phyloP scores from a whole-genome alignment of 2,797 vertebrate species.

The Macropus fuliginosus region DNA sequence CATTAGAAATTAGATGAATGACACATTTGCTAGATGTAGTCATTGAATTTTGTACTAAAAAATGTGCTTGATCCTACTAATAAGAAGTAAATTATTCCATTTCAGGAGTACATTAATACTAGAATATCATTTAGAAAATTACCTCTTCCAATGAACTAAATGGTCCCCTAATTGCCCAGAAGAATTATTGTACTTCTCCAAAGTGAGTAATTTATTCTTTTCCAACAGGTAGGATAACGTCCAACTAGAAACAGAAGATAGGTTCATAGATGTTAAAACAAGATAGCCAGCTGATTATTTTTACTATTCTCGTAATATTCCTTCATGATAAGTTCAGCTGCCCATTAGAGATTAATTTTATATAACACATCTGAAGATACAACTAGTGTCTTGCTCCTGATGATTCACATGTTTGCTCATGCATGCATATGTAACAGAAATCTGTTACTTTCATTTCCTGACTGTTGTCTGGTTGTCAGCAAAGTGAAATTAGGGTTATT shows the following conservation, averaged over 20 bases:
- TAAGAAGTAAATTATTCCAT: slow-evolving; percentile 24
- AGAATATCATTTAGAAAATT: slow-evolving; percentile 60
- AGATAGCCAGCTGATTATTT: slow-evolving; percentile 24
- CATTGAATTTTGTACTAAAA: slow-evolving; percentile 31
- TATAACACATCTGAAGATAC: slow-evolving; percentile 35
- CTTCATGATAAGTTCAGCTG: slow-evolving; percentile 42
- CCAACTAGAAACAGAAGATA: slow-evolving; percentile 57
- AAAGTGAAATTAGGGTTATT: not conserved
- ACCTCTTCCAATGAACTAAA: slow-evolving; percentile 49
- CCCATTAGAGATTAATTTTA: slow-evolving; percentile 35
- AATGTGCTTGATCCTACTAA: slow-evolving; percentile 8
- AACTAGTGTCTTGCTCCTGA: slow-evolving; percentile 4
- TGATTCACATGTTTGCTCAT: not conserved
- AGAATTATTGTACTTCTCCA: slow-evolving; percentile 60
- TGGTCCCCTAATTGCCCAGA: slow-evolving; percentile 53
- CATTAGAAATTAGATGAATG: not conserved
- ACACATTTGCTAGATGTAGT: slow-evolving; percentile 38
- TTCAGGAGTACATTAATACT: slow-evolving; percentile 54
- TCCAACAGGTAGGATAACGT: slow-evolving; percentile 50
- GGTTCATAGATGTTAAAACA: slow-evolving; percentile 43
- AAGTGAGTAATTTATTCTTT: slow-evolving; percentile 56
- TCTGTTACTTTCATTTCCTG: slow-evolving; percentile 3
- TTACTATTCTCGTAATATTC: slow-evolving; percentile 45
- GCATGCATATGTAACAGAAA: not conserved
- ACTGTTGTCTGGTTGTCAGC: not conserved